Percentiles rank a stretch among this genome's conserved stretches.
phyloP scores from a whole-genome alignment of 2,888 invertebrate species.

The Leucophenga maculata region DNA sequence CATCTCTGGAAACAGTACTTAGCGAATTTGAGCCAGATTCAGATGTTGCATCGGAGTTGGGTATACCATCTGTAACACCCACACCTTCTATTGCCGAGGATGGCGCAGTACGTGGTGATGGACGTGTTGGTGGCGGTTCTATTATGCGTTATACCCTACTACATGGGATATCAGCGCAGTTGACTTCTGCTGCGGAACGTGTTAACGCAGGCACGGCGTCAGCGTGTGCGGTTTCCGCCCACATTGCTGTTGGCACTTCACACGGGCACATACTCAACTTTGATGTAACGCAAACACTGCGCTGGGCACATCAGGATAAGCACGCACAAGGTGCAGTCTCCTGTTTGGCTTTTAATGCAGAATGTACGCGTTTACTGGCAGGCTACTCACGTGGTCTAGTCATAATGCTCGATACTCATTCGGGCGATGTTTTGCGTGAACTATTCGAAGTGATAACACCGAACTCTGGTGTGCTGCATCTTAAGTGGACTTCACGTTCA shows the following conservation, averaged over 20 bases:
- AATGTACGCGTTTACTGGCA: constrained; percentile 87
- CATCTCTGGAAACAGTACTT: constrained; percentile 86
- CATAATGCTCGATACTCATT: constrained; percentile 89
- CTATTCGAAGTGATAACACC: constrained; percentile 87
- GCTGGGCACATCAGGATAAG: constrained; percentile 84
- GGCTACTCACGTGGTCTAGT: constrained; percentile 87
- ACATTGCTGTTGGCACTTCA: constrained; percentile 93
- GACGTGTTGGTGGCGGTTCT: constrained; percentile 72
- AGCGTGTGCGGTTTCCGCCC: constrained; percentile 84
- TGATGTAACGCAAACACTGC: constrained; percentile 87
- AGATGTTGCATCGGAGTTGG: constrained; percentile 73
- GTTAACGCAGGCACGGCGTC: constrained; percentile 92
- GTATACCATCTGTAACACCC: constrained; percentile 68
- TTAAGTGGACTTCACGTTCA: constrained; percentile 78
- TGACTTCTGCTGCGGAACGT: constrained; percentile 88
- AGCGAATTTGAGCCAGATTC: constrained; percentile 82
- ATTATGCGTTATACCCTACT: constrained; percentile 85
- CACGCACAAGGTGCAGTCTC: constrained; percentile 84
- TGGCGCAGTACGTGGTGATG: constrained; percentile 72
- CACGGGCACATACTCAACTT: constrained; percentile 92
- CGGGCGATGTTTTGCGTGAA: constrained; percentile 83
- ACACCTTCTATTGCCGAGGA: constrained; percentile 70
- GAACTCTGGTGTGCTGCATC: constrained; percentile 85
- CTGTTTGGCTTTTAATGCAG: constrained; percentile 88
- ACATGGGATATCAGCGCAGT: constrained; percentile 91